These are phyloP conservation scores for Andrena bicolor DNA, from an alignment of 2,888 invertebrate species.

Conservation along the genomic window DNA sequence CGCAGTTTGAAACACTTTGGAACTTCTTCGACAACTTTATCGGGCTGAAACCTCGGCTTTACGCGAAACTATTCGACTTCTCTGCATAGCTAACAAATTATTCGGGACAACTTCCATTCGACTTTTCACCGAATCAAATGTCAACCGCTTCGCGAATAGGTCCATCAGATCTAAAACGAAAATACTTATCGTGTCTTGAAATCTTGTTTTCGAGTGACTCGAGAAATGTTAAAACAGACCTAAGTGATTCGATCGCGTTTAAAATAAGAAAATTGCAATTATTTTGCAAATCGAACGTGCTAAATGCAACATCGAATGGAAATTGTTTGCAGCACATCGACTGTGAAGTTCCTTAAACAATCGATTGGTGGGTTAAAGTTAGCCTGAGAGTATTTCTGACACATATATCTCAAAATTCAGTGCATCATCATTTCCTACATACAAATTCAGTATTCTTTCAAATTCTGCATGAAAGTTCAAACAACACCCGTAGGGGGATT, in stretches of 20 bases:
- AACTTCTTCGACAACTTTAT: slow-evolving; percentile 41
- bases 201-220: too few species aligned
- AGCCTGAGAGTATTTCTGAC: neutral
- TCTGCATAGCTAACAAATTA: slow-evolving; percentile 15
- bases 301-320: neutral
- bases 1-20: slow-evolving; percentile 39
- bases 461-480: slow-evolving; percentile 1
- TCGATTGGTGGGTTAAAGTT: neutral
- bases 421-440: neutral
- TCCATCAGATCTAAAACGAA: neutral
- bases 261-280: neutral
- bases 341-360: neutral
- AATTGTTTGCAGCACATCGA: neutral
- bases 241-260: too few species aligned
- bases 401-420: neutral
- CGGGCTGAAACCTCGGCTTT: slow-evolving; percentile 22
- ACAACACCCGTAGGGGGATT: neutral
- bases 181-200: neutral
- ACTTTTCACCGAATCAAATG: neutral
- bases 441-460: neutral
- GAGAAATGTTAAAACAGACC: too few species aligned
- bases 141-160: neutral
- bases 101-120: slow-evolving; percentile 12
- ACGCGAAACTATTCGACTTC: slow-evolving; percentile 44
- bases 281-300: neutral